Evolutionary conservation across 2,888 invertebrate species (phyloP), one percentile per base, ranked within the genome.

Genomic region (Teleogryllus oceanicus): DNA sequence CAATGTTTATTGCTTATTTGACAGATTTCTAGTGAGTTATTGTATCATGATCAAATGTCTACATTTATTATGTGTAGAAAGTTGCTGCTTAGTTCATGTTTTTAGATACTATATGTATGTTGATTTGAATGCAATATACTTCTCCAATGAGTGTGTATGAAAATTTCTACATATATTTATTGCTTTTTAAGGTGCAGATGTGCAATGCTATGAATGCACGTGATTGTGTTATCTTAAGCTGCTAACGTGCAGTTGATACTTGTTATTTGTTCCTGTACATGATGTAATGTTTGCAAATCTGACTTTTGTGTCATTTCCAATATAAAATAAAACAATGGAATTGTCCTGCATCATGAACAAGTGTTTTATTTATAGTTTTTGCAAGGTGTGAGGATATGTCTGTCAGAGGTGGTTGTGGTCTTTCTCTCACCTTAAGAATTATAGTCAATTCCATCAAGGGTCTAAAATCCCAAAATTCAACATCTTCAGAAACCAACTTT

Each of bases 251-350:
- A 62, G 62, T n/a, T 10, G 62, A 62, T 62, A 62, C n/a, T 62
- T 62, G 62, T 62, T 62, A 62, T 62, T 62, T 62, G 62, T 62
- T 62, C 62, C 62, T 62, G 62, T 62, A 62, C n/a, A n/a, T 62
- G 62, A 62, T 62, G 62, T 18, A 62, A 62, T 62, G 62, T 62
- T 62, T 62, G 62, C 62, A 62, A 62, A 62, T 62, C 3, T 18
- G 62, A 62, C 13, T 62, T 62, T 62, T 62, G 62, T 62, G 62
- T 62, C 62, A 62, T 62, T 62, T 62, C 62, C 62, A 62, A 62
- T 62, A 62, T n/a, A 62, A 62, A 62, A 62, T 62, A 62, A 62
- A 62, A 62, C 62, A 62, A 11, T 62, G 62, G n/a, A 62, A 62
- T 62, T 62, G n/a, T 62, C 13, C 62, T 62, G 62, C 37, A 37